Conservation (phyloP, 2,888 invertebrate genomes). For the Chesias legatella region DNA sequence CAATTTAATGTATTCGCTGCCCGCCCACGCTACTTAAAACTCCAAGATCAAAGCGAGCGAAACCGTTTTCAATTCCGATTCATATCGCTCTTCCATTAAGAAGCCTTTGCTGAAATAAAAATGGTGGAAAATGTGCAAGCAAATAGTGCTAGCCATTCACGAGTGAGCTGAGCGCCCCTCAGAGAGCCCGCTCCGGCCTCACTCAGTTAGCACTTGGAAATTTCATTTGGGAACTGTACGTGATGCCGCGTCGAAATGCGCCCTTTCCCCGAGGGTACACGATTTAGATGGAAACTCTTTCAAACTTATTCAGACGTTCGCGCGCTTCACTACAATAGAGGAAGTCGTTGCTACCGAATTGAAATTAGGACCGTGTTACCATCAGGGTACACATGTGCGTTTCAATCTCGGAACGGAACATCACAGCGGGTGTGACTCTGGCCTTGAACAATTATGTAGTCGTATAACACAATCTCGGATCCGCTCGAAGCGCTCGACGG, state of each 20-base stretch:
- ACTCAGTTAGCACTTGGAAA: conserved; percentile 61
- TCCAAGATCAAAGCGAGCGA: conserved; percentile 25
- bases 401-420: conserved; percentile 49
- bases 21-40: no score
- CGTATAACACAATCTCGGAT: conserved; percentile 34
- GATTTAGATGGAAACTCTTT: conserved; percentile 55
- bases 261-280: conserved; percentile 51
- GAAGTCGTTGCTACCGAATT: conserved; percentile 61
- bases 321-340: conserved; percentile 48
- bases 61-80: conserved; percentile 34
- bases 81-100: conserved; percentile 30
- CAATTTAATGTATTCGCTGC: conserved; percentile 2
- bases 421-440: conserved; percentile 33
- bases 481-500: conserved; percentile 33
- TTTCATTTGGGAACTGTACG: conserved; percentile 72
- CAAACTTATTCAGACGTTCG: conserved; percentile 56
- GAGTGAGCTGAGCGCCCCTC: conserved; percentile 39
- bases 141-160: conserved; percentile 46
- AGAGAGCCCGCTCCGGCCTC: conserved; percentile 41
- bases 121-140: conserved; percentile 45
- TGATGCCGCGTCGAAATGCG: conserved; percentile 63
- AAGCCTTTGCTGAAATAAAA: conserved; percentile 35
- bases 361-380: conserved; percentile 62
- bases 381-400: conserved; percentile 40
- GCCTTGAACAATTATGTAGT: conserved; percentile 45